These are phyloP conservation scores for Nymphalis urticae DNA, from an alignment of 2,888 invertebrate genomes.

Conservation along the genomic window DNA sequence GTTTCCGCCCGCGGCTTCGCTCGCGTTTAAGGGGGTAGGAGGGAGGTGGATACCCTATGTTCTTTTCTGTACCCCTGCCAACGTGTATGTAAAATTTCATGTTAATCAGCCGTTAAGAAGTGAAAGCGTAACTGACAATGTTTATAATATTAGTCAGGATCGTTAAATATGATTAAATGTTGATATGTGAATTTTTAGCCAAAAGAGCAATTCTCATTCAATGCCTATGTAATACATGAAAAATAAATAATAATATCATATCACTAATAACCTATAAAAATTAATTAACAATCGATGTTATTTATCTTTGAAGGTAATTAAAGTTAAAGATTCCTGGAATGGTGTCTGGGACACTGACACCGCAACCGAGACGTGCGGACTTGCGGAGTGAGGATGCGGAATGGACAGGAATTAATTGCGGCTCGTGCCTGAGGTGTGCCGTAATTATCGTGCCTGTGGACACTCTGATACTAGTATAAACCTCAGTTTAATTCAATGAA, in stretches of 20 bases:
- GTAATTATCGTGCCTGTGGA: slow-evolving; percentile 61
- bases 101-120: no score
- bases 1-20: no score
- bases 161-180: no score
- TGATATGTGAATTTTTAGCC: no score
- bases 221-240: background rate
- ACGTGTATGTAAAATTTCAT: no score
- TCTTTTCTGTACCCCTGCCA: no score
- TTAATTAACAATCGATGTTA: background rate
- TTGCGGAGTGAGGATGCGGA: slow-evolving; percentile 38
- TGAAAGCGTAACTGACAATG: no score
- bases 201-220: no score
- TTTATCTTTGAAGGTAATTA: slow-evolving; percentile 39
- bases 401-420: slow-evolving; percentile 67
- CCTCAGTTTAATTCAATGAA: slow-evolving; percentile 5
- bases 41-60: no score
- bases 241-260: background rate
- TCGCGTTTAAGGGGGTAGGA: no score
- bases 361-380: slow-evolving; percentile 48
- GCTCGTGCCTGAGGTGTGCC: slow-evolving; percentile 64
- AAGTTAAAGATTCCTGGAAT: slow-evolving; percentile 50
- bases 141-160: no score
- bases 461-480: slow-evolving; percentile 26
- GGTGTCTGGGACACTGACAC: slow-evolving; percentile 56
- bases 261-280: background rate